Evolutionary conservation across 2,888 invertebrate genomes (phyloP).

Genomic region (Amphiduros pacificus): DNA sequence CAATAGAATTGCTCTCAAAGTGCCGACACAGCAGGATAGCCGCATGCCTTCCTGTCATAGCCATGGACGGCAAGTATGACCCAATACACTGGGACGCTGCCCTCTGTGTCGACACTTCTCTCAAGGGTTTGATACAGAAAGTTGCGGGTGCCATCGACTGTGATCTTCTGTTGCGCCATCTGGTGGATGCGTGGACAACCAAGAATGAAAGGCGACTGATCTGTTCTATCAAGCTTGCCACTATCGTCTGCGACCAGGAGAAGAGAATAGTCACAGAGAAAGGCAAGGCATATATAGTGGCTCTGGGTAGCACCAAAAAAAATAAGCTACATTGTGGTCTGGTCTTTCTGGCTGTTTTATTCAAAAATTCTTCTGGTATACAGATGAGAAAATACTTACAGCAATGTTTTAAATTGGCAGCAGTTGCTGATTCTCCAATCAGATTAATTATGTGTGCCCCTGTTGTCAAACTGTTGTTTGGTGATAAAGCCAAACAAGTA

Average conservation of each 20-base stretch:
- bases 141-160: neutral
- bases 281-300: too few relatives aligned
- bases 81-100: slow-evolving; percentile 10
- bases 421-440: too few relatives aligned
- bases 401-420: slow-evolving; percentile 2
- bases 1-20: slow-evolving; percentile 13
- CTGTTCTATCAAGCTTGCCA: slow-evolving; percentile 17
- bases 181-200: slow-evolving; percentile 13
- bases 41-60: slow-evolving; percentile 20
- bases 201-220: slow-evolving; percentile 14
- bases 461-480: slow-evolving; percentile 2
- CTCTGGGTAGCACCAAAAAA: neutral
- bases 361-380: slow-evolving; percentile 7
- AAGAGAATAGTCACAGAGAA: slow-evolving; percentile 10
- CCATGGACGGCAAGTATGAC: slow-evolving; percentile 18
- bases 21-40: slow-evolving; percentile 16
- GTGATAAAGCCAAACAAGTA: neutral
- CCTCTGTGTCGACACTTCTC: slow-evolving; percentile 1
- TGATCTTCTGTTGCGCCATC: slow-evolving; percentile 9
- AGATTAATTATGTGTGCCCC: slow-evolving; percentile 19
- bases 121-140: neutral
- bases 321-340: slow-evolving; percentile 7
- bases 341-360: slow-evolving; percentile 13
- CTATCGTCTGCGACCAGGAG: slow-evolving; percentile 16
- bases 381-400: slow-evolving; percentile 4